These are phyloP conservation scores for Orchestes rusci DNA, from an alignment of 2,888 invertebrate species.

Conservation along the genomic window DNA sequence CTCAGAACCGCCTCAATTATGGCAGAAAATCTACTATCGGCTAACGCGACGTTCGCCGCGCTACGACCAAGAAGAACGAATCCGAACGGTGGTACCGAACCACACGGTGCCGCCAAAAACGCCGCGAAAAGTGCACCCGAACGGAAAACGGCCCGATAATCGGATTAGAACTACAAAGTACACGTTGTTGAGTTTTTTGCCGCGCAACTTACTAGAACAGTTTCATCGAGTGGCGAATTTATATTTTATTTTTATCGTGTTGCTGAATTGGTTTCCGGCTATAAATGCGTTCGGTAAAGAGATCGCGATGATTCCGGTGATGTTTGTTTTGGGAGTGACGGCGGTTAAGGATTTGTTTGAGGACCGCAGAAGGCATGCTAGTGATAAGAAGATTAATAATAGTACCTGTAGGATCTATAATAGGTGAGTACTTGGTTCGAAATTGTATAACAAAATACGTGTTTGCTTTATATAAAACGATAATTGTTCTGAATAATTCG, in stretches of 20 bases:
- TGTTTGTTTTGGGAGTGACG: conserved; percentile 91
- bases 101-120: conserved; percentile 77
- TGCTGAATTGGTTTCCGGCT: conserved; percentile 92
- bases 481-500: not conserved
- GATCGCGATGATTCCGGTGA: conserved; percentile 88
- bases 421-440: conserved; percentile 53
- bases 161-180: conserved; percentile 93
- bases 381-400: conserved; percentile 92
- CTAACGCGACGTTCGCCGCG: conserved; percentile 56
- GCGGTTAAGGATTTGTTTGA: conserved; percentile 93
- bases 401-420: conserved; percentile 86
- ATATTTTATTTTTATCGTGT: conserved; percentile 94
- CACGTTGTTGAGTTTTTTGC: conserved; percentile 86
- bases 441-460: not conserved
- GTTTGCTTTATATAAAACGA: not conserved
- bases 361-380: conserved; percentile 79
- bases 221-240: conserved; percentile 96
- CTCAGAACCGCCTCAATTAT: conserved; percentile 62
- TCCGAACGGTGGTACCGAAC: conserved; percentile 72
- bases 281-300: conserved; percentile 95
- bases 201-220: conserved; percentile 94
- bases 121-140: conserved; percentile 73
- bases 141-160: conserved; percentile 74
- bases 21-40: conserved; percentile 59
- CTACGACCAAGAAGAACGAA: conserved; percentile 45